phyloP scores from a whole-genome alignment of 1,140 invertebrate genomes.

The Daktulosphaira vitifoliae region DNA sequence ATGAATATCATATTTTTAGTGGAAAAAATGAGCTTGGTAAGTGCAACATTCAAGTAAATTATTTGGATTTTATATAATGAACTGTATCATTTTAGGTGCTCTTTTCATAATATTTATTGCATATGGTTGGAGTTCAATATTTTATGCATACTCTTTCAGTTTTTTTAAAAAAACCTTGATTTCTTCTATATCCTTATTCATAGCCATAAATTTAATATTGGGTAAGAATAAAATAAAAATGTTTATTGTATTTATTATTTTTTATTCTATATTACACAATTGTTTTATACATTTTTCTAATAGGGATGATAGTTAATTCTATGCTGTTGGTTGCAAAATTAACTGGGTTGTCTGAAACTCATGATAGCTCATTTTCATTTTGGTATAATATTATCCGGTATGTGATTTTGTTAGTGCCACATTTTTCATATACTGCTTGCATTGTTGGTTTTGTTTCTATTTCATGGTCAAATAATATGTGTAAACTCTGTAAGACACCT shows the following conservation, averaged over 20 bases:
- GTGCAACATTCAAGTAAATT: no score
- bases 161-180: no score
- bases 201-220: no score
- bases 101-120: no score
- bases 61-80: no score
- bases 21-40: no score
- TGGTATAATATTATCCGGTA: conserved; percentile 3
- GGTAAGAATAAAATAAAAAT: not conserved
- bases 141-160: no score
- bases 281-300: not conserved
- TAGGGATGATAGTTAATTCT: conserved; percentile 2
- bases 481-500: not conserved
- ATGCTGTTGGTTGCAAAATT: not conserved
- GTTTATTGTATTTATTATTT: not conserved
- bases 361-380: no score
- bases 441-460: not conserved
- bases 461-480: not conserved
- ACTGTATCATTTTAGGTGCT: conserved; percentile 10
- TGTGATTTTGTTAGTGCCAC: conserved; percentile 1
- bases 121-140: no score
- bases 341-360: no score
- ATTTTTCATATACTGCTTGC: conserved; percentile 21
- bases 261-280: not conserved
- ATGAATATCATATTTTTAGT: conserved; percentile 29
- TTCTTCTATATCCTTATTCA: no score